Evolutionary conservation across 2,888 invertebrate species (phyloP).

Genomic region (Drosophila meridionalis): DNA sequence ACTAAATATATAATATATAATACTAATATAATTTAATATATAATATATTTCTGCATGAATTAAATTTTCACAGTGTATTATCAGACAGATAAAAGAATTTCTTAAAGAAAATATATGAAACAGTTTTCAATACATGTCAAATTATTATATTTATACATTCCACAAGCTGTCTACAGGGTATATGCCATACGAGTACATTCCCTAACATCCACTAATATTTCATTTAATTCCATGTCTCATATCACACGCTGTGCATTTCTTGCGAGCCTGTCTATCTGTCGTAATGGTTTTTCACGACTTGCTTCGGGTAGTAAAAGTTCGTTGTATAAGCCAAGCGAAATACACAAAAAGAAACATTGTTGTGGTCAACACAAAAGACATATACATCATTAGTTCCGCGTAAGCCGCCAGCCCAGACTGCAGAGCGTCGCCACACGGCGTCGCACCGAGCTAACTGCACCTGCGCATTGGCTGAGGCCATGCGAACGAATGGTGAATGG

Average conservation of each 20-base stretch:
- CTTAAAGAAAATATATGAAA: background rate
- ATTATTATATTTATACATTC: background rate
- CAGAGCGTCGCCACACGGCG: slow-evolving; percentile 17
- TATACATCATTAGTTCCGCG: slow-evolving; percentile 71
- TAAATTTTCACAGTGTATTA: background rate
- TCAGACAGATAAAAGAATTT: background rate
- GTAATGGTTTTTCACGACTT: slow-evolving; percentile 56
- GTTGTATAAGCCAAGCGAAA: slow-evolving; percentile 56
- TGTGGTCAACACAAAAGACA: slow-evolving; percentile 53
- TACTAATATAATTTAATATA: too few species aligned
- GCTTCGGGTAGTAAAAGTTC: slow-evolving; percentile 68
- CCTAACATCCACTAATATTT: background rate
- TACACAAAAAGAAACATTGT: slow-evolving; percentile 35
- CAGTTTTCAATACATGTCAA: background rate
- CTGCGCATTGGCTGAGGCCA: slow-evolving; percentile 45
- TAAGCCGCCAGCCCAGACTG: slow-evolving; percentile 35
- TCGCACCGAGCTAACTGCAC: slow-evolving; percentile 54
- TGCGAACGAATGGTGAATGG: slow-evolving; percentile 48
- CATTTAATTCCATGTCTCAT: slow-evolving; percentile 27
- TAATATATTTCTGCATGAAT: background rate
- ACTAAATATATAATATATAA: background rate
- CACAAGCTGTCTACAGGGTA: background rate
- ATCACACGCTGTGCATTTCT: slow-evolving; percentile 12
- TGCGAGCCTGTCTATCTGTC: slow-evolving; percentile 23
- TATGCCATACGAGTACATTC: background rate